Percentiles rank a stretch among this genome's conserved stretches.
phyloP scores from a whole-genome alignment of 1,140 invertebrate species.

The Drosophila hydei region DNA sequence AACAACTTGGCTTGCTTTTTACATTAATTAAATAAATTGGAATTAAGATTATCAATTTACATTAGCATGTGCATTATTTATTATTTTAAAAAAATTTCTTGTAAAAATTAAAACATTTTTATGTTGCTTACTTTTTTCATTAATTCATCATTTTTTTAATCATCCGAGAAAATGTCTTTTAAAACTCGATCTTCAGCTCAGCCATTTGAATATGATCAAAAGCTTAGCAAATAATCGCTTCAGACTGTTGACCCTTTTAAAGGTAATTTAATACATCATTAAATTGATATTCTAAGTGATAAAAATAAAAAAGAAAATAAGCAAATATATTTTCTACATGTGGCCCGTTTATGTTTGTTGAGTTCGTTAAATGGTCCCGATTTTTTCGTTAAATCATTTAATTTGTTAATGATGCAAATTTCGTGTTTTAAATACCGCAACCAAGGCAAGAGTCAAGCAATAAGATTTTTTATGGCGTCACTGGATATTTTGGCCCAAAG shows the following conservation, averaged over 20 bases:
- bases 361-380: slow-evolving; percentile 18
- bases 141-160: no score
- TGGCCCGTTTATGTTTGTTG: slow-evolving; percentile 20
- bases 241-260: slow-evolving; percentile 27
- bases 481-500: slow-evolving; percentile 2
- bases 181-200: background rate
- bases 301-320: background rate
- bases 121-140: no score
- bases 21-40: no score
- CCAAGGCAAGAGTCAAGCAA: background rate
- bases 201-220: background rate
- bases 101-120: no score
- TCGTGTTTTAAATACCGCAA: slow-evolving; percentile 31
- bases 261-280: slow-evolving; percentile 9
- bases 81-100: no score
- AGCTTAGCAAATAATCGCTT: background rate
- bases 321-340: no score
- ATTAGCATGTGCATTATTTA: no score
- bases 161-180: no score
- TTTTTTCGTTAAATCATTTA: slow-evolving; percentile 32
- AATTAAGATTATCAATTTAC: no score
- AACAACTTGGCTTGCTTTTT: no score
- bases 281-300: slow-evolving; percentile 2
- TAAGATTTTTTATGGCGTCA: slow-evolving; percentile 14
- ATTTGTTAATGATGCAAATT: slow-evolving; percentile 46